These are phyloP conservation scores for Drosophila differens DNA, from an alignment of 2,888 invertebrate genomes.

Conservation along the genomic window DNA sequence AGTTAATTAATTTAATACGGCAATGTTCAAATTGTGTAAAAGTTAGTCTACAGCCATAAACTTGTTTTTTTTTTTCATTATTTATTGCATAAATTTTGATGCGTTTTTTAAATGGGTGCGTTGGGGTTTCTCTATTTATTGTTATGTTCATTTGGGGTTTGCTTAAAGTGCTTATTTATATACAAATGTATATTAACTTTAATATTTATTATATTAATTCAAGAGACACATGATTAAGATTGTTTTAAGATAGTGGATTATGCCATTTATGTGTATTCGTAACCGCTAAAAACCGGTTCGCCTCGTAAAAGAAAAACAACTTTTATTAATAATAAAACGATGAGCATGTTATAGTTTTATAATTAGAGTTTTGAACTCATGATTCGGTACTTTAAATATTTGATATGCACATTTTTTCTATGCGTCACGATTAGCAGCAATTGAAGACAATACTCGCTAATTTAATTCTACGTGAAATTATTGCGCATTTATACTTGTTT, in stretches of 20 bases:
- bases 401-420: neutral
- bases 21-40: constrained; percentile 15
- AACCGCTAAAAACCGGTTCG: constrained; percentile 13
- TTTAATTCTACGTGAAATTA: constrained; percentile 7
- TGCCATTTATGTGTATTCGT: constrained; percentile 2
- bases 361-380: neutral
- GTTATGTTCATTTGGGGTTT: neutral
- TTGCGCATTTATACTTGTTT: constrained; percentile 12
- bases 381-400: constrained; percentile 14
- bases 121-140: neutral
- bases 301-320: constrained; percentile 1
- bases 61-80: neutral
- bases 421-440: constrained; percentile 10
- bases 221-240: neutral
- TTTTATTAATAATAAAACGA: neutral
- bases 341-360: neutral
- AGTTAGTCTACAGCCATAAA: constrained; percentile 10
- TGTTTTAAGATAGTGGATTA: constrained; percentile 5
- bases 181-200: neutral
- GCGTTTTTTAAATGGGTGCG: neutral
- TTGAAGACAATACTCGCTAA: constrained; percentile 10
- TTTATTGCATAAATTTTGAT: neutral
- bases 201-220: neutral
- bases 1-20: constrained; percentile 29
- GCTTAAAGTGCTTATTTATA: neutral